Evolutionary conservation across 2,888 invertebrate species (phyloP).

Genomic region (Phragmatobia fuliginosa): DNA sequence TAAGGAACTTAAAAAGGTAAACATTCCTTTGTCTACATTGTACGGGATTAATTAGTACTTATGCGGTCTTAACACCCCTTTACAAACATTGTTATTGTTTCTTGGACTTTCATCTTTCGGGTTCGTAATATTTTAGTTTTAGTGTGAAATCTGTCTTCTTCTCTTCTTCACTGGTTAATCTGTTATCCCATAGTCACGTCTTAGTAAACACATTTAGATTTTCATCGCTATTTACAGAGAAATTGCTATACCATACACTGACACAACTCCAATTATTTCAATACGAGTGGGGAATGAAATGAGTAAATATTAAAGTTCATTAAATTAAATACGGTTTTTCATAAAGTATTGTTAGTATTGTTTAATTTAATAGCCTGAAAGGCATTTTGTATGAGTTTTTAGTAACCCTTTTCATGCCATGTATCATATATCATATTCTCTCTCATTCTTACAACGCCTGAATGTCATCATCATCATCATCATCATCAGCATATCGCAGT

Average conservation of each 20-base stretch:
- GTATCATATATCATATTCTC: too few species aligned
- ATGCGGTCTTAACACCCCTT: constrained; percentile 14
- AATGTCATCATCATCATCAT: too few species aligned
- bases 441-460: background rate
- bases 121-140: background rate
- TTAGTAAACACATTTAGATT: background rate
- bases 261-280: too few species aligned
- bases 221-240: background rate
- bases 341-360: background rate
- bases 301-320: background rate
- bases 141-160: background rate
- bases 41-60: constrained; percentile 24
- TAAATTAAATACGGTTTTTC: too few species aligned
- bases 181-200: background rate
- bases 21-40: constrained; percentile 23
- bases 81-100: constrained; percentile 1
- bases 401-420: background rate
- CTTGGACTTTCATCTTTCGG: background rate
- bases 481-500: too few species aligned
- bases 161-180: background rate
- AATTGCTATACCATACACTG: background rate
- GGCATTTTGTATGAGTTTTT: background rate
- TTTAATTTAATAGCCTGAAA: too few species aligned
- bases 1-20: constrained; percentile 31
- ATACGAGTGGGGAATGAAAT: background rate